Percentiles rank a stretch among this genome's conserved stretches.
Conservation (phyloP, 2,888 invertebrate species). For the Aquatica leii region DNA sequence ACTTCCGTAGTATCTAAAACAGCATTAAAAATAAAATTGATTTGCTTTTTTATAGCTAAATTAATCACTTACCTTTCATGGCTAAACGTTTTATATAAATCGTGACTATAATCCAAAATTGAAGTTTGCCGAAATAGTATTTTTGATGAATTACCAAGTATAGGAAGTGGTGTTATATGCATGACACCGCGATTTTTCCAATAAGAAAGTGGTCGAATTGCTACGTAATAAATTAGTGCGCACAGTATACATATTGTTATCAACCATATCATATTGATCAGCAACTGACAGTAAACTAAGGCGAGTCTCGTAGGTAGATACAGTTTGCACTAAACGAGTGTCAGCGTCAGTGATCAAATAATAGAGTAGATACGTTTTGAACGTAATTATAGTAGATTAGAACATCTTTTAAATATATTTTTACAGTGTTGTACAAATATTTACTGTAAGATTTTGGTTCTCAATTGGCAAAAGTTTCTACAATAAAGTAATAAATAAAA, state of each 20-base stretch:
- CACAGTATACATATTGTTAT: not conserved
- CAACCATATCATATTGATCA: not conserved
- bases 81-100: not conserved
- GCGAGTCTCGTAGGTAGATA: too few relatives aligned
- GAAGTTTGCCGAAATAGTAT: slow-evolving; percentile 2
- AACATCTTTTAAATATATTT: too few relatives aligned
- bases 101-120: not conserved
- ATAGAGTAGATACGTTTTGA: too few relatives aligned
- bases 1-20: not conserved
- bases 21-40: not conserved
- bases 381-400: too few relatives aligned
- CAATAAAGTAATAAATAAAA: too few relatives aligned
- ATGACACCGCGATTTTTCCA: slow-evolving; percentile 13
- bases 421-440: too few relatives aligned
- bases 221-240: slow-evolving; percentile 47
- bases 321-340: too few relatives aligned
- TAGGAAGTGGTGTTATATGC: slow-evolving; percentile 30
- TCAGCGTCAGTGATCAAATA: too few relatives aligned
- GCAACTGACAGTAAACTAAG: too few relatives aligned
- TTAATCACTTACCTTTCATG: slow-evolving; percentile 1
- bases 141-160: slow-evolving; percentile 41
- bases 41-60: not conserved
- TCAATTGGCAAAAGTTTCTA: too few relatives aligned
- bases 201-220: slow-evolving; percentile 51
- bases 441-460: too few relatives aligned